Conservation (phyloP, 2,113 vertebrate genomes). For the Heterochromis multidens region DNA sequence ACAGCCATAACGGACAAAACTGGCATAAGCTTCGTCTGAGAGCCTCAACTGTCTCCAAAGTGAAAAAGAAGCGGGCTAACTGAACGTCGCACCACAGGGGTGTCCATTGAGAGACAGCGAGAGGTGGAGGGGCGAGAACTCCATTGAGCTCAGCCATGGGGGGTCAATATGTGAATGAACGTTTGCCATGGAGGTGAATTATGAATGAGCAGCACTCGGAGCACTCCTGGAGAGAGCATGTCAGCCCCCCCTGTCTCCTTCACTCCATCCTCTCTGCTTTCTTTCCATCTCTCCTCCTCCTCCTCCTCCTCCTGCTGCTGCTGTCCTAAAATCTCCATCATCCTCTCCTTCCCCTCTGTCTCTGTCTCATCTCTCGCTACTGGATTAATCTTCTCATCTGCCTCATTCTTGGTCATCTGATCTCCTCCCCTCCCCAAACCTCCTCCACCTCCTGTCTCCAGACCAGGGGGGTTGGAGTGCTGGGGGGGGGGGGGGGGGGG, state of each 20-base stretch:
- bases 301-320: background rate
- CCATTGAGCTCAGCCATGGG: conserved; percentile 70
- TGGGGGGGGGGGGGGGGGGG: too few species aligned
- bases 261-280: conserved; percentile 32
- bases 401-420: conserved; percentile 45
- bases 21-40: background rate
- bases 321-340: conserved; percentile 39
- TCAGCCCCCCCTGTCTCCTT: conserved; percentile 46
- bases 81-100: conserved; percentile 54
- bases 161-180: conserved; percentile 76
- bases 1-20: background rate
- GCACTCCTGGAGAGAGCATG: conserved; percentile 65
- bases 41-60: conserved; percentile 27
- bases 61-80: conserved; percentile 30
- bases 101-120: conserved; percentile 56
- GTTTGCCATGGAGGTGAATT: conserved; percentile 73
- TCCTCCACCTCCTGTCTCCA: conserved; percentile 32
- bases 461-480: background rate
- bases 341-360: background rate
- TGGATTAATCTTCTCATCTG: conserved; percentile 46
- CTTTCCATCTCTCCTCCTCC: conserved; percentile 12
- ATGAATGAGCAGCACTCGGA: conserved; percentile 73
- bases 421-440: conserved; percentile 12
- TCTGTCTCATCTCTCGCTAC: conserved; percentile 28
- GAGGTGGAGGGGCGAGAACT: conserved; percentile 63